Evolutionary conservation across 2,888 invertebrate genomes (phyloP).

Genomic region (Ptychoptera contaminata): DNA sequence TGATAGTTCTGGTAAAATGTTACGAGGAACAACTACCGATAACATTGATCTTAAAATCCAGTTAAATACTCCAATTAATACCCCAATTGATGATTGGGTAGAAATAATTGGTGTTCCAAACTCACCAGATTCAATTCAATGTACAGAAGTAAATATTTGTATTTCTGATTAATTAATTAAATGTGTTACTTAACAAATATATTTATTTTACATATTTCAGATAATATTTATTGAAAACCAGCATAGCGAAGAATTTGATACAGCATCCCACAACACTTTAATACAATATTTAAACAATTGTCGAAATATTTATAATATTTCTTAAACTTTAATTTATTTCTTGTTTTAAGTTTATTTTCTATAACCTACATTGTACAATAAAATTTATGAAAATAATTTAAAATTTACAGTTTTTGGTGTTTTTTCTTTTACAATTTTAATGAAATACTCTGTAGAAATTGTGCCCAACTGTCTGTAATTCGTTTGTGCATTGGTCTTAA

Average conservation of each 20-base stretch:
- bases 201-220: neutral
- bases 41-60: neutral
- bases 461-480: no score
- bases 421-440: no score
- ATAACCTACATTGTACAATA: neutral
- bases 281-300: conserved; percentile 1
- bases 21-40: conserved; percentile 7
- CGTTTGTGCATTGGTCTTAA: no score
- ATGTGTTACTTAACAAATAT: no score
- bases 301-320: conserved; percentile 2
- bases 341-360: neutral
- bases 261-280: conserved; percentile 2
- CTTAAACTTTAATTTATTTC: neutral
- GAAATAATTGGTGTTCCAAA: conserved; percentile 6
- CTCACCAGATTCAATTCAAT: neutral
- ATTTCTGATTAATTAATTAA: neutral
- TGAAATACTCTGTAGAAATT: no score
- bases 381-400: no score
- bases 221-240: conserved; percentile 5
- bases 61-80: conserved; percentile 3
- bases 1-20: neutral
- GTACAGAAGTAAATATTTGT: conserved; percentile 2
- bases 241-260: conserved; percentile 5
- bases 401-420: no score
- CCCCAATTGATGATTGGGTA: conserved; percentile 7